phyloP scores from a whole-genome alignment of 2,888 invertebrate species.

The Tholera decimalis region DNA sequence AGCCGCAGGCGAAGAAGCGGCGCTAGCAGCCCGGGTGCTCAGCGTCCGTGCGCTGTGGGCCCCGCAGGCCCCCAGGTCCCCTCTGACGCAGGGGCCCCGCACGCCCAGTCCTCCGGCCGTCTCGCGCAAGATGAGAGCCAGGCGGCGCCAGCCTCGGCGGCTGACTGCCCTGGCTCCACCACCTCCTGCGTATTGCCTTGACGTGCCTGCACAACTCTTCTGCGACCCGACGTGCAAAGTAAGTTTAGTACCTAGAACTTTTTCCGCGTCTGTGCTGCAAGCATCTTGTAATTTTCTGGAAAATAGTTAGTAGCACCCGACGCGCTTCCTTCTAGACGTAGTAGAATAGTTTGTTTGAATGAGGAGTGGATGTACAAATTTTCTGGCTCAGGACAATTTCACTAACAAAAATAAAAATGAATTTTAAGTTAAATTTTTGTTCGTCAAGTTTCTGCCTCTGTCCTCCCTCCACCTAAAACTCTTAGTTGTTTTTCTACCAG shows the following conservation, averaged over 20 bases:
- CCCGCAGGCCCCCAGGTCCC: conserved; percentile 56
- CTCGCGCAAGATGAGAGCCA: conserved; percentile 84
- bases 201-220: conserved; percentile 82
- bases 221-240: conserved; percentile 88
- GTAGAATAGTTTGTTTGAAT: no score
- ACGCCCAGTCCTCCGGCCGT: conserved; percentile 78
- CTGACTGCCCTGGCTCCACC: conserved; percentile 77
- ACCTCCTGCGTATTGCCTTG: conserved; percentile 81
- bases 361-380: no score
- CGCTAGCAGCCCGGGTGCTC: conserved; percentile 79
- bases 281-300: not conserved
- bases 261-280: not conserved
- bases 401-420: no score
- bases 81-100: conserved; percentile 58
- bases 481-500: no score
- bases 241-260: conserved; percentile 15
- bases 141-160: conserved; percentile 82
- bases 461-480: no score
- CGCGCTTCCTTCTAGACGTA: no score
- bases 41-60: conserved; percentile 80
- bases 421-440: no score
- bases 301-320: no score
- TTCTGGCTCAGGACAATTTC: no score
- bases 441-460: no score
- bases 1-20: conserved; percentile 75